Conservation (phyloP, 2,797 vertebrate genomes). For the Enteromius paludinosus region DNA sequence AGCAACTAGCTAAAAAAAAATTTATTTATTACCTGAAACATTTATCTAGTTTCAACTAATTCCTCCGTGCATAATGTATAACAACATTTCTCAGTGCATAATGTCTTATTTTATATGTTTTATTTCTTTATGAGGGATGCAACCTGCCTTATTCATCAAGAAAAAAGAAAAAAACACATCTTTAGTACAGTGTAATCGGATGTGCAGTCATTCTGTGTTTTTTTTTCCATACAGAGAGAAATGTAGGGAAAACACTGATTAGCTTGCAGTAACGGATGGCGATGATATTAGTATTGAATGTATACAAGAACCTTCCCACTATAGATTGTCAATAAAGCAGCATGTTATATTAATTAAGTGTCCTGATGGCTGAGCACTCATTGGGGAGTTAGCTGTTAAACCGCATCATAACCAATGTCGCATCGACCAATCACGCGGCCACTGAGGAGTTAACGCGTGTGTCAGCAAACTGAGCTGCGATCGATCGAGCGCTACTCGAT, state of each 20-base stretch:
- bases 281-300: slow-evolving; percentile 48
- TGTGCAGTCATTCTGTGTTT: background rate
- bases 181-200: background rate
- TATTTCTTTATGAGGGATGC: background rate
- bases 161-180: background rate
- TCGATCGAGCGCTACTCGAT: slow-evolving; percentile 36
- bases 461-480: slow-evolving; percentile 52
- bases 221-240: background rate
- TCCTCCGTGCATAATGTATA: background rate
- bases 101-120: background rate
- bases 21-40: background rate
- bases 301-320: background rate
- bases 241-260: background rate
- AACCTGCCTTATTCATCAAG: background rate
- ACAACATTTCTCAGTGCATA: background rate
- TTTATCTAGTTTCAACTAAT: background rate
- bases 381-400: slow-evolving; percentile 35
- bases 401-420: slow-evolving; percentile 37
- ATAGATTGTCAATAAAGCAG: slow-evolving; percentile 46
- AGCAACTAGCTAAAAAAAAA: background rate
- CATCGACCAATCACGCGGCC: slow-evolving; percentile 24
- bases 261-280: background rate
- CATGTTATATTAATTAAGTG: slow-evolving; percentile 57
- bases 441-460: slow-evolving; percentile 45
- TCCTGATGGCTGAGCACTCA: slow-evolving; percentile 20